phyloP scores from a whole-genome alignment of 2,888 invertebrate genomes.

The Amphimallon solstitiale region DNA sequence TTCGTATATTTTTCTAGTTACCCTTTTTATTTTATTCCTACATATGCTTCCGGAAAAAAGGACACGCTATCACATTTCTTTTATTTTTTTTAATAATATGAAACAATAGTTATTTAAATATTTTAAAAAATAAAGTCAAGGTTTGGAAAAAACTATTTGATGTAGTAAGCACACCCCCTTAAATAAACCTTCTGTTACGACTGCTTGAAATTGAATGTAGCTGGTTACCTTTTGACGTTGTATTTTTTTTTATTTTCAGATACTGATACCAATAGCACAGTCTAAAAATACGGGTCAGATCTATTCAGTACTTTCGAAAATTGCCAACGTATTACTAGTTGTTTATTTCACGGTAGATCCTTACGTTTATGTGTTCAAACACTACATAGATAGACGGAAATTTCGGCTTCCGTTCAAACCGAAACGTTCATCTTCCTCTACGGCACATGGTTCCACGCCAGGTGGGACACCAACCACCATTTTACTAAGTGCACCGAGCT shows the following conservation, averaged over 20 bases:
- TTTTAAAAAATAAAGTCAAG: too few species aligned
- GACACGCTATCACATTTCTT: too few species aligned
- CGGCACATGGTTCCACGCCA: conserved; percentile 43
- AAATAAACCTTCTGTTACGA: too few species aligned
- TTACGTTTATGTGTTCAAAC: conserved; percentile 81
- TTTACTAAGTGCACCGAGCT: conserved; percentile 48
- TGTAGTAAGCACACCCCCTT: too few species aligned
- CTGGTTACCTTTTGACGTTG: too few species aligned
- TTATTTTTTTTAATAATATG: too few species aligned
- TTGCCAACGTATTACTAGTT: conserved; percentile 80
- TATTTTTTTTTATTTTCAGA: conserved; percentile 62
- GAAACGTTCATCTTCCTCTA: conserved; percentile 38
- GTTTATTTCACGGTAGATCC: conserved; percentile 87
- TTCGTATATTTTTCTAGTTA: too few species aligned
- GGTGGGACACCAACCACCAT: conserved; percentile 50
- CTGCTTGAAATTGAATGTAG: background rate
- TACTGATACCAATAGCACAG: conserved; percentile 73
- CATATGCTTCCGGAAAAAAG: too few species aligned
- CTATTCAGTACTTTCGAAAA: conserved; percentile 64
- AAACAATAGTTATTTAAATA: too few species aligned
- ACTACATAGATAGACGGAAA: conserved; percentile 63
- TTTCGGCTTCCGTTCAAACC: conserved; percentile 41
- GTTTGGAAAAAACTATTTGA: too few species aligned
- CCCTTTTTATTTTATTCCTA: too few species aligned
- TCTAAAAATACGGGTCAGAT: conserved; percentile 46